A percentile compares a stretch with the other conserved stretches of the same genome.
Evolutionary conservation across 2,888 invertebrate species (phyloP).

Genomic region (Nomada ferruginata): DNA sequence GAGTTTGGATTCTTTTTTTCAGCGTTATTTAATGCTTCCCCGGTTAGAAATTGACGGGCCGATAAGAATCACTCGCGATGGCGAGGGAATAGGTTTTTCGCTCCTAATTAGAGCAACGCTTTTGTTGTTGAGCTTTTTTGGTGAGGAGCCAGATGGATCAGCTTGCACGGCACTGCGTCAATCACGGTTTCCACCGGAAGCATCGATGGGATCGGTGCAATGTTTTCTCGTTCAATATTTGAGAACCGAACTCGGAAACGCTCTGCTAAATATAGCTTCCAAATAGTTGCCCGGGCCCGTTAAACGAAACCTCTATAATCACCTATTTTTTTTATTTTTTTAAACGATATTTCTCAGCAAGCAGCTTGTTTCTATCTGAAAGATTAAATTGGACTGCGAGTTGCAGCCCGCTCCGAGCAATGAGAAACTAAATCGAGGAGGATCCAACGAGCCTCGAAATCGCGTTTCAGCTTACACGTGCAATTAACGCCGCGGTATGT

Average conservation of each 20-base stretch:
- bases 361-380: too few species aligned
- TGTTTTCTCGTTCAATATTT: background rate
- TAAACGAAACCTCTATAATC: too few species aligned
- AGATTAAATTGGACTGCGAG: too few species aligned
- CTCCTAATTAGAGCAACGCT: background rate
- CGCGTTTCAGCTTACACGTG: constrained; percentile 3
- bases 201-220: background rate
- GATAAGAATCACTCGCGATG: too few species aligned
- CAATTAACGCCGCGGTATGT: constrained; percentile 20
- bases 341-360: too few species aligned
- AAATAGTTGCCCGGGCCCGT: background rate
- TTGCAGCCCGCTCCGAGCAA: background rate
- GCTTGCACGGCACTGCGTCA: background rate
- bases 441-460: background rate
- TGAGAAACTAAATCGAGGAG: background rate
- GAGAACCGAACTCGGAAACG: background rate
- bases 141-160: constrained; percentile 20
- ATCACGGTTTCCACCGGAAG: background rate
- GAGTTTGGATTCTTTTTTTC: constrained; percentile 3
- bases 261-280: background rate
- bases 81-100: background rate
- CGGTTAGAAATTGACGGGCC: background rate
- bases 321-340: too few species aligned
- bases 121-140: background rate
- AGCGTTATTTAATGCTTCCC: background rate